phyloP scores from a whole-genome alignment of 1,140 invertebrate species.

The Lycorma delicatula region DNA sequence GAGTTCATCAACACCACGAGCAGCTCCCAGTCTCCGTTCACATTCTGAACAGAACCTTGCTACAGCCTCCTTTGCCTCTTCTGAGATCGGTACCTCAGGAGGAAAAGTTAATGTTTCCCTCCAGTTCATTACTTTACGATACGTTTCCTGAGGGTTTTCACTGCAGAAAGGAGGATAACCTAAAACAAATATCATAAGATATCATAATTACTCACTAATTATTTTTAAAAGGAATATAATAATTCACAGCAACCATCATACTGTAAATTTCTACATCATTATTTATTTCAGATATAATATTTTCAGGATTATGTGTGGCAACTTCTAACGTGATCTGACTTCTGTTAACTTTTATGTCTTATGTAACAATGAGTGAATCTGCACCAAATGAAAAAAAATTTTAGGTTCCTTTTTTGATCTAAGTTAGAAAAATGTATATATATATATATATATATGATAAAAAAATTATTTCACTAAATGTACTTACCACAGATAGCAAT shows the following conservation, averaged over 20 bases:
- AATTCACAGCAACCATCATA: background rate
- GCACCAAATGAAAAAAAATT: too few species aligned
- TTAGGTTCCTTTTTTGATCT: too few species aligned
- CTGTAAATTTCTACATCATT: background rate
- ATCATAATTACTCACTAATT: too few species aligned
- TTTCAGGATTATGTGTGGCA: too few species aligned
- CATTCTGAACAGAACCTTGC: slow-evolving; percentile 91
- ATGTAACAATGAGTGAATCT: too few species aligned
- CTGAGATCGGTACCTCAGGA: slow-evolving; percentile 97
- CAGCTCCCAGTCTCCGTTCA: slow-evolving; percentile 78
- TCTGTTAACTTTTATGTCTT: too few species aligned
- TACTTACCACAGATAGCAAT: too few species aligned
- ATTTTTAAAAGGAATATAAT: background rate
- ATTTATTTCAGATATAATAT: too few species aligned
- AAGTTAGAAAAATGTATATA: too few species aligned
- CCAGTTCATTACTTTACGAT: slow-evolving; percentile 99
- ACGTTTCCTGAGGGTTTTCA: slow-evolving; percentile 98
- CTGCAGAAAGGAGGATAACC: slow-evolving; percentile 99
- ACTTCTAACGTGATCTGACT: too few species aligned
- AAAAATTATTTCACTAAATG: too few species aligned
- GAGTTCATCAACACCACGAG: slow-evolving; percentile 74
- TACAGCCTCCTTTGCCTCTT: slow-evolving; percentile 80
- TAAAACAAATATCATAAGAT: slow-evolving; percentile 33
- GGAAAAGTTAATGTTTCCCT: slow-evolving; percentile 95
- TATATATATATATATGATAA: too few species aligned